A percentile compares a stretch with the other conserved stretches of the same genome.
Evolutionary conservation across 1,140 invertebrate species (phyloP).

Genomic region (Polyergus mexicanus): DNA sequence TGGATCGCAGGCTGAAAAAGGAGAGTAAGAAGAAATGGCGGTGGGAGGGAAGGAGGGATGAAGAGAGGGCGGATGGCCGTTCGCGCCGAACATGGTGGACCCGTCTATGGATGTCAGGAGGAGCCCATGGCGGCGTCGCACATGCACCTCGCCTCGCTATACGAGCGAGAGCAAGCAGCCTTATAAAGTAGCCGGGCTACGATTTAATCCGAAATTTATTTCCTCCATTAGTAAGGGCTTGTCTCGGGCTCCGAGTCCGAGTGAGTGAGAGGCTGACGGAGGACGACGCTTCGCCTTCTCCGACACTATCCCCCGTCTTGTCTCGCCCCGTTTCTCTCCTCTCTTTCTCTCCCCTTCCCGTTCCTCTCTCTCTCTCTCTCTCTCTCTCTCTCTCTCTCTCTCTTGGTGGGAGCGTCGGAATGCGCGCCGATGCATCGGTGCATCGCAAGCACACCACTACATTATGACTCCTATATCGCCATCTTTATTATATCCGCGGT

Average conservation of each 20-base stretch:
- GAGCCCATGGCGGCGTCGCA: conserved; percentile 78
- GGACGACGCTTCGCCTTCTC: conserved; percentile 75
- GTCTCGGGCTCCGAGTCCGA: conserved; percentile 82
- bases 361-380: background rate
- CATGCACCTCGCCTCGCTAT: conserved; percentile 72
- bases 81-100: conserved; percentile 71
- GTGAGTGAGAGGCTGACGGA: conserved; percentile 85
- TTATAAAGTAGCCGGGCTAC: conserved; percentile 86
- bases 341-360: background rate
- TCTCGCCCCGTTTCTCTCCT: conserved; percentile 54
- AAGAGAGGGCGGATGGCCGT: conserved; percentile 58
- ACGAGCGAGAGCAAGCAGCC: conserved; percentile 76
- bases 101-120: conserved; percentile 76
- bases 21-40: conserved; percentile 53
- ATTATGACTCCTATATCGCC: conserved; percentile 86
- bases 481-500: conserved; percentile 85
- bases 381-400: conserved; percentile 55
- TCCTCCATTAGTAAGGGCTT: conserved; percentile 87
- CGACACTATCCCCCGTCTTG: conserved; percentile 63
- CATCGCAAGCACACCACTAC: conserved; percentile 82
- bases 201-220: conserved; percentile 87
- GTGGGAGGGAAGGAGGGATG: conserved; percentile 56
- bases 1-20: conserved; percentile 29
- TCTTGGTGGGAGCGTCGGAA: conserved; percentile 82
- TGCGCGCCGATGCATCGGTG: conserved; percentile 79